phyloP scores from a whole-genome alignment of 2,888 invertebrate species.

The Spisula subtruncata region DNA sequence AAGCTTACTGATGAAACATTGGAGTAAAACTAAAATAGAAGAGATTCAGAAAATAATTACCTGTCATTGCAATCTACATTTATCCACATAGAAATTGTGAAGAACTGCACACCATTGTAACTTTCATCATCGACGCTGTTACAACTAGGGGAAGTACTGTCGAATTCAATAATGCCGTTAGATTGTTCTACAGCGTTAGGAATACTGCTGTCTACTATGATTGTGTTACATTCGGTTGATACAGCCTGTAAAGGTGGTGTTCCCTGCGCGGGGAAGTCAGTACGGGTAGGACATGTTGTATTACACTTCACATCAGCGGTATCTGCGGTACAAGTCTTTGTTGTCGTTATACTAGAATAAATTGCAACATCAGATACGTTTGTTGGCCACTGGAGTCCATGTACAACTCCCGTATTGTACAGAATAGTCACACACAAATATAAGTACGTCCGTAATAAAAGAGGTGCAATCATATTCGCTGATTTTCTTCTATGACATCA shows the following conservation, averaged over 20 bases:
- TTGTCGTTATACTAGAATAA: neutral
- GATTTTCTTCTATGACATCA: neutral
- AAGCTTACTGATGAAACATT: too few relatives aligned
- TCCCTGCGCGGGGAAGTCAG: neutral
- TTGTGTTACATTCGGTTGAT: neutral
- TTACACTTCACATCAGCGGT: neutral
- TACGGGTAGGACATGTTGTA: neutral
- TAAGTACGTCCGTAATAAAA: neutral
- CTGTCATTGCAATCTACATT: neutral
- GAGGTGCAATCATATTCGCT: neutral
- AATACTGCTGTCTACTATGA: neutral
- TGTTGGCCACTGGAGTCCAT: neutral
- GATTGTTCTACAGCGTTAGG: neutral
- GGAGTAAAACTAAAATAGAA: neutral
- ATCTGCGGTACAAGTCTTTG: neutral
- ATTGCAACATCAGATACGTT: neutral
- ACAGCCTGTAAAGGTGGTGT: neutral
- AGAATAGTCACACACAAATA: neutral
- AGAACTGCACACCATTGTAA: neutral
- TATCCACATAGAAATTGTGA: conserved; percentile 13
- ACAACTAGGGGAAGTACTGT: neutral
- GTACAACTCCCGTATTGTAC: neutral
- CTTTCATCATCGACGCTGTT: too few relatives aligned
- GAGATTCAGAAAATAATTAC: neutral
- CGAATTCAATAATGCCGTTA: neutral